Evolutionary conservation across 30 jellyfish, hydroid and myxozoan genomes (phyloP).

Genomic region (Aurelia sp.): DNA sequence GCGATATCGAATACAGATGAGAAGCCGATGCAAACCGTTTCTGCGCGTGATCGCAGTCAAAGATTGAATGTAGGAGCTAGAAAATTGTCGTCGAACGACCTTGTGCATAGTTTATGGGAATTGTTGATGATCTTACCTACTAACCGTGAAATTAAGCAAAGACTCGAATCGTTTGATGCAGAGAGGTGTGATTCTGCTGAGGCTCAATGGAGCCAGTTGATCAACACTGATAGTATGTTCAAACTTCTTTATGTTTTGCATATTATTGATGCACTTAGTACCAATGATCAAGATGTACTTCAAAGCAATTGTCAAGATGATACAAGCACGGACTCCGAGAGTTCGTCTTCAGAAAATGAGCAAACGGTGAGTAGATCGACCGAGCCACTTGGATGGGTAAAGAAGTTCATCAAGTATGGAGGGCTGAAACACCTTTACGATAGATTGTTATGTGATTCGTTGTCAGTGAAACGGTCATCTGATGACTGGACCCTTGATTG

Average conservation of each 20-base stretch:
- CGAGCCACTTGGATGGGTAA: slow-evolving; percentile 88
- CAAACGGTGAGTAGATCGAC: slow-evolving; percentile 30
- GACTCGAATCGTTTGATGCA: slow-evolving; percentile 52
- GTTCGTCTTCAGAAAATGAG: slow-evolving; percentile 85
- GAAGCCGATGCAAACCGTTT: background rate
- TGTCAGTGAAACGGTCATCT: slow-evolving; percentile 43
- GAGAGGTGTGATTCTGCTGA: slow-evolving; percentile 4
- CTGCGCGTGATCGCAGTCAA: slow-evolving; percentile 7
- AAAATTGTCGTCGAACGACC: slow-evolving; percentile 65
- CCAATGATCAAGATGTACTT: slow-evolving; percentile 56
- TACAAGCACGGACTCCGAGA: slow-evolving; percentile 91
- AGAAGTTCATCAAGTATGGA: slow-evolving; percentile 78
- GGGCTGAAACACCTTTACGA: slow-evolving; percentile 78
- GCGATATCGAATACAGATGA: slow-evolving; percentile 1
- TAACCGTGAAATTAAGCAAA: slow-evolving; percentile 57
- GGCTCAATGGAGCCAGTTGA: slow-evolving; percentile 66
- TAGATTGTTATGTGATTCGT: slow-evolving; percentile 60
- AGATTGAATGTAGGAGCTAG: background rate
- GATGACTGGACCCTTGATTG: slow-evolving; percentile 92
- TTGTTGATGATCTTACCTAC: slow-evolving; percentile 92
- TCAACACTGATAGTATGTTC: slow-evolving; percentile 79
- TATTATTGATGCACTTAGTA: slow-evolving; percentile 85
- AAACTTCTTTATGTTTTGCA: slow-evolving; percentile 87
- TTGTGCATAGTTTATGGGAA: slow-evolving; percentile 92
- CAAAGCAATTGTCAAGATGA: slow-evolving; percentile 63